Conservation (phyloP, 1,140 invertebrate genomes). For the Diabrotica undecimpunctata region DNA sequence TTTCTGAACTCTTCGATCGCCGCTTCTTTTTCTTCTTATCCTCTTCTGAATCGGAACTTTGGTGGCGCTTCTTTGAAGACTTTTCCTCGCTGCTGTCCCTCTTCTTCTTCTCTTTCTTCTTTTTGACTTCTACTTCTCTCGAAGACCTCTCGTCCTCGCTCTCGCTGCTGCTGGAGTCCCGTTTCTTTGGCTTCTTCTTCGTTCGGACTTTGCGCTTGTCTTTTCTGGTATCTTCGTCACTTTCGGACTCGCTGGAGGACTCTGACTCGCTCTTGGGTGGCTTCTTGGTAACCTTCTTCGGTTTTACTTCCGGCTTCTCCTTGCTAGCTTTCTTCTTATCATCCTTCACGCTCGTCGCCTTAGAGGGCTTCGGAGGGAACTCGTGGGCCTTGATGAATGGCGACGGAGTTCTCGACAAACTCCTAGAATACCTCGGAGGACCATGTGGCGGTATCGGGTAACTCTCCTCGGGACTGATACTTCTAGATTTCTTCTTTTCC, state of each 20-base stretch:
- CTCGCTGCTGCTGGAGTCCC: conserved; percentile 44
- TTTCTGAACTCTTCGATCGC: conserved; percentile 45
- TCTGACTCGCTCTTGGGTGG: conserved; percentile 39
- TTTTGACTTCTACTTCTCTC: conserved; percentile 33
- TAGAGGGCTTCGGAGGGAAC: conserved; percentile 55
- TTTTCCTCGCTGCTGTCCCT: conserved; percentile 50
- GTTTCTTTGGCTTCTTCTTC: conserved; percentile 45
- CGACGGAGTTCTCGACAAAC: conserved; percentile 73
- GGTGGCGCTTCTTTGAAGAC: conserved; percentile 45
- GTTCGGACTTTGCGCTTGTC: conserved; percentile 48
- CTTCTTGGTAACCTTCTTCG: conserved; percentile 38
- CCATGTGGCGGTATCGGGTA: conserved; percentile 41
- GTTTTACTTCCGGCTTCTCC: conserved; percentile 45
- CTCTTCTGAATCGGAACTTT: conserved; percentile 49
- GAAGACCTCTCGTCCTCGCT: conserved; percentile 41
- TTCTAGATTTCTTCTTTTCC: conserved; percentile 42
- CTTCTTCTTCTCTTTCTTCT: conserved; percentile 40
- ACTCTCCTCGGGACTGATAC: conserved; percentile 39
- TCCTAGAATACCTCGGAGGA: conserved; percentile 57
- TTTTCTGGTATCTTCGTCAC: conserved; percentile 50
- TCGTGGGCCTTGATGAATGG: conserved; percentile 76
- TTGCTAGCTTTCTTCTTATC: conserved; percentile 49
- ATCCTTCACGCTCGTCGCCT: conserved; percentile 41
- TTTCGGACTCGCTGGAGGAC: conserved; percentile 49
- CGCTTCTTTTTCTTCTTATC: conserved; percentile 49